Percentiles rank a stretch among this genome's conserved stretches.
These are phyloP conservation scores for Lycocorax pyrrhopterus DNA, from an alignment of 2,113 vertebrate genomes.

Conservation along the genomic window DNA sequence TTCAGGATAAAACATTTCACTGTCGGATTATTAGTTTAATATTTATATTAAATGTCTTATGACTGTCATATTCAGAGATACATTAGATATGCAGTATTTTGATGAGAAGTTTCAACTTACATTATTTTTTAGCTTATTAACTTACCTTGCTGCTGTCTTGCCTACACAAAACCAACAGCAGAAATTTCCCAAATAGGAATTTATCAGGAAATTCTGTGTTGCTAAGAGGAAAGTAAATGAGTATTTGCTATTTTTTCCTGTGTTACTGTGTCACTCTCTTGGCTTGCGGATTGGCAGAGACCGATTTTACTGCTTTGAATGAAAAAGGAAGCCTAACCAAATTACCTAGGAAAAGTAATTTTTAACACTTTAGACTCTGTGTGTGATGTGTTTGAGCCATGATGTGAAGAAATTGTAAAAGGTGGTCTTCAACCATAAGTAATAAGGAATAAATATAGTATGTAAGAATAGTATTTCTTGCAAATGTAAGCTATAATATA, in stretches of 20 bases:
- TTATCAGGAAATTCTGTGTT: neutral
- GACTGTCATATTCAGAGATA: neutral
- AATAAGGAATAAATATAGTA: neutral
- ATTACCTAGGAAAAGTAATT: neutral
- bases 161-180: neutral
- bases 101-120: neutral
- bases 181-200: neutral
- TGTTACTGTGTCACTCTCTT: neutral
- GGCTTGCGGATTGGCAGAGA: neutral
- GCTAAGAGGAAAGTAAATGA: neutral
- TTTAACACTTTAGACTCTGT: neutral
- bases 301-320: neutral
- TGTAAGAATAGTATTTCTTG: neutral
- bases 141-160: neutral
- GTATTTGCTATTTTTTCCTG: neutral
- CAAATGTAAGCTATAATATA: neutral
- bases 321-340: neutral
- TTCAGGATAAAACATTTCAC: neutral
- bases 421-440: neutral
- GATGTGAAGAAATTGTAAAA: neutral
- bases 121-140: neutral
- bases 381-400: neutral
- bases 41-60: neutral
- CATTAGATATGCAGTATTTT: neutral
- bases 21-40: neutral